Percentiles rank a stretch among this genome's conserved stretches.
Conservation (phyloP, 2,888 invertebrate genomes). For the Patella ulyssiponensis region DNA sequence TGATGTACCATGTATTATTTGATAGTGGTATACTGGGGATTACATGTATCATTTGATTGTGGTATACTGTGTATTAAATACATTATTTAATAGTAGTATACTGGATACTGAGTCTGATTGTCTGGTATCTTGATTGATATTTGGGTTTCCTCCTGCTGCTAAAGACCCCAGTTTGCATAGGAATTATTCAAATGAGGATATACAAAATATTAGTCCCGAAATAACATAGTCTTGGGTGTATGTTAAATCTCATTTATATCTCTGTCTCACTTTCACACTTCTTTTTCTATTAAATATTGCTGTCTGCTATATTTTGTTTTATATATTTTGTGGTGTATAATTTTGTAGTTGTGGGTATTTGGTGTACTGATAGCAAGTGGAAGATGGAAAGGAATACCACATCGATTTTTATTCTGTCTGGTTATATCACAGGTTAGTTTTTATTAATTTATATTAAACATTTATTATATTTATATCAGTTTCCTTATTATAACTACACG, state of each 20-base stretch:
- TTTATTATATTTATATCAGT: not conserved
- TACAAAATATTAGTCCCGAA: no score
- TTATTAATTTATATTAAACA: constrained; percentile 73
- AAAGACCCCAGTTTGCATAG: no score
- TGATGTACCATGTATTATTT: no score
- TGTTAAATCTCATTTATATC: no score
- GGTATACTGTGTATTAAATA: no score
- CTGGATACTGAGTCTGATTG: constrained; percentile 76
- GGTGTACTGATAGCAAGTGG: constrained; percentile 82
- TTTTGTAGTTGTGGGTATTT: constrained; percentile 79
- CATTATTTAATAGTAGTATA: constrained; percentile 86
- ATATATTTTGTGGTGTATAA: not conserved
- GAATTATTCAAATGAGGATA: no score
- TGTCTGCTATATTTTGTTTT: not conserved
- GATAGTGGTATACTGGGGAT: no score
- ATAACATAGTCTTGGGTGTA: no score
- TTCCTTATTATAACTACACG: not conserved
- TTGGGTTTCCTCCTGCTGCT: no score
- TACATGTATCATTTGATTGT: no score
- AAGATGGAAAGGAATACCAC: constrained; percentile 85
- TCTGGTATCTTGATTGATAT: no score
- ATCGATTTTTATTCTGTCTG: constrained; percentile 85
- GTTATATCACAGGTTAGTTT: constrained; percentile 83
- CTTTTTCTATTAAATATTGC: not conserved
- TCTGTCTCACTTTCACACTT: no score